Evolutionary conservation across 2,797 vertebrate genomes (phyloP).

Genomic region (Bradypodion pumilum): DNA sequence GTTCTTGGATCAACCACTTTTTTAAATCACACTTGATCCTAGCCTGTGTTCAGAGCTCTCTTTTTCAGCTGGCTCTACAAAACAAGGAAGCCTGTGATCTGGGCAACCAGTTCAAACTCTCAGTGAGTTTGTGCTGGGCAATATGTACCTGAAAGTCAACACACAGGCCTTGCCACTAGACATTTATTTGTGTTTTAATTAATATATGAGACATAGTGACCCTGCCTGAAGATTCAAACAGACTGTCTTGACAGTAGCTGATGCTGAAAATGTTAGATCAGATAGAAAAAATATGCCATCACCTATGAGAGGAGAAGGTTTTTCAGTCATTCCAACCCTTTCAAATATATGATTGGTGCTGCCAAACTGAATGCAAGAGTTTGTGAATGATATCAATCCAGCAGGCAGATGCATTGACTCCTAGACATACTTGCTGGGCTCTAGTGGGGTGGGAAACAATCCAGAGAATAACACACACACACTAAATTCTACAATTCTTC

Average conservation of each 20-base stretch:
- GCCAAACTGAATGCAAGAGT: background rate
- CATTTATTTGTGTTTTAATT: background rate
- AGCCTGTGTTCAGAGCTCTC: background rate
- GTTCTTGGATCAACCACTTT: background rate
- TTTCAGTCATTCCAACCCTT: background rate
- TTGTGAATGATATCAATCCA: background rate
- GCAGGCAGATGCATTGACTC: background rate
- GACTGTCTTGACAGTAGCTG: background rate
- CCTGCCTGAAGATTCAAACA: background rate
- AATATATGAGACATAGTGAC: background rate
- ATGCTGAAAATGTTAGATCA: background rate
- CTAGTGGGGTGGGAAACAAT: background rate
- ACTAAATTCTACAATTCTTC: background rate
- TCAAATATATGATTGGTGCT: background rate
- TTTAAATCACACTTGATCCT: too few relatives aligned
- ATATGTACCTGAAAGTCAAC: background rate
- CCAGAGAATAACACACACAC: background rate
- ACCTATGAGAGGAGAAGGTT: too few relatives aligned
- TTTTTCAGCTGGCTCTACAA: background rate
- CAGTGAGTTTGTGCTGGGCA: background rate
- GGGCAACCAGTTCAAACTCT: background rate
- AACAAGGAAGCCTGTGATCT: too few relatives aligned
- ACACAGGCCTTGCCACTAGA: background rate
- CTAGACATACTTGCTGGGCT: background rate
- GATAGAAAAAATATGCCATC: background rate